Evolutionary conservation across 2,113 vertebrate species (phyloP).

Genomic region (Cheilinus undulatus): DNA sequence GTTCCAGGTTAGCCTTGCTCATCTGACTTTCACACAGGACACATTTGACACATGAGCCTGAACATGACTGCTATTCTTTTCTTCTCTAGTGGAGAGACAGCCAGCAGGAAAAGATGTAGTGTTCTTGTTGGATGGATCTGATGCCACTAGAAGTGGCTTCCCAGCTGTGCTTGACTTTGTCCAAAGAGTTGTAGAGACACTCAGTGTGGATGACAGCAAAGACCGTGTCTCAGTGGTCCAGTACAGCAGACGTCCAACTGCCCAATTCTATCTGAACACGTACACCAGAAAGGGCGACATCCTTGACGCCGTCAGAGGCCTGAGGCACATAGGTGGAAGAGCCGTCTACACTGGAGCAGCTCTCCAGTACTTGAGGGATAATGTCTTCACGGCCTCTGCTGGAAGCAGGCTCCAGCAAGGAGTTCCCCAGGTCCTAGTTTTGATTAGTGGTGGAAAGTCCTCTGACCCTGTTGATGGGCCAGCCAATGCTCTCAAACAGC

Average conservation of each 20-base stretch:
- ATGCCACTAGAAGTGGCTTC: constrained; percentile 40
- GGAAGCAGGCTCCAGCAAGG: constrained; percentile 86
- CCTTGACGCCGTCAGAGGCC: constrained; percentile 33
- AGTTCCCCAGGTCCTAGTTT: constrained; percentile 83
- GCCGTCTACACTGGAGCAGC: constrained; percentile 84
- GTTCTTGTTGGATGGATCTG: constrained; percentile 79
- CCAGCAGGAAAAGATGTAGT: constrained; percentile 48
- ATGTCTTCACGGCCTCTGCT: constrained; percentile 83
- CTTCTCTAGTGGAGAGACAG: constrained; percentile 31
- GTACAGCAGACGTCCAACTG: constrained; percentile 56
- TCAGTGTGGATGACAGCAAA: constrained; percentile 53
- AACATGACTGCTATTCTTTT: constrained; percentile 12
- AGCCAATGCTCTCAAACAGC: constrained; percentile 60
- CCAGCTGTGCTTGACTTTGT: constrained; percentile 59
- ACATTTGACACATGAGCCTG: neutral
- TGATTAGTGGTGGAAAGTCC: constrained; percentile 68
- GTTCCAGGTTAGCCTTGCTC: too few relatives aligned
- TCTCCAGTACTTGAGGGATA: constrained; percentile 79
- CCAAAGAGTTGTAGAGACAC: constrained; percentile 53
- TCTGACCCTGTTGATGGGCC: constrained; percentile 63
- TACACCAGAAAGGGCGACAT: constrained; percentile 49
- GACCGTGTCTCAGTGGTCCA: constrained; percentile 61
- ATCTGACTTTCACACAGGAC: neutral
- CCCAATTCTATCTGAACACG: constrained; percentile 61
- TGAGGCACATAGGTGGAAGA: constrained; percentile 67